phyloP scores from a whole-genome alignment of 1,140 invertebrate genomes.

The Hycleus cichorii region DNA sequence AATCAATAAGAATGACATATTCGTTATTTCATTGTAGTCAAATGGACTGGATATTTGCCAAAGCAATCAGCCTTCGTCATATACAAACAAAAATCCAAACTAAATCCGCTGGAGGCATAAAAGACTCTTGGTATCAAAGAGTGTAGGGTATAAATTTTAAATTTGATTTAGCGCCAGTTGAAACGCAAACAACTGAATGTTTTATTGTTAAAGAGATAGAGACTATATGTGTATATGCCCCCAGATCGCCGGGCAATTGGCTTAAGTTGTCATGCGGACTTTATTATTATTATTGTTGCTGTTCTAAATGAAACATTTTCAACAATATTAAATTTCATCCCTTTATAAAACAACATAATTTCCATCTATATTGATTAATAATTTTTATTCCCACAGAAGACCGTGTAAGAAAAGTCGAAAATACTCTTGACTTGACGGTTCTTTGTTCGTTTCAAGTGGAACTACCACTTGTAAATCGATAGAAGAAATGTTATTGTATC shows the following conservation, averaged over 20 bases:
- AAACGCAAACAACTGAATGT: constrained; percentile 34
- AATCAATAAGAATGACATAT: background rate
- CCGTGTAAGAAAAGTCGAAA: too few relatives aligned
- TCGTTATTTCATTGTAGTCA: constrained; percentile 13
- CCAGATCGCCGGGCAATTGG: constrained; percentile 35
- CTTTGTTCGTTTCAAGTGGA: background rate
- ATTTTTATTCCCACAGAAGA: too few relatives aligned
- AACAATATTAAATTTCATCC: constrained; percentile 9
- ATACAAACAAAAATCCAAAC: constrained; percentile 34
- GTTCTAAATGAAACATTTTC: background rate
- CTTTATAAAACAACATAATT: too few relatives aligned
- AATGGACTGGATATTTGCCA: constrained; percentile 32
- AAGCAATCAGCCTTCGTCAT: constrained; percentile 30
- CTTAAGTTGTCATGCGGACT: constrained; percentile 29
- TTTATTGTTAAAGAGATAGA: constrained; percentile 24
- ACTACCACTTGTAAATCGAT: too few relatives aligned
- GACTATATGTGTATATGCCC: background rate
- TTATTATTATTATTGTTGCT: too few relatives aligned
- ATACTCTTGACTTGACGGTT: constrained; percentile 7
- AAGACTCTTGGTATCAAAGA: constrained; percentile 35
- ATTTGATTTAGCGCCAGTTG: constrained; percentile 34
- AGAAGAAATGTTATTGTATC: background rate
- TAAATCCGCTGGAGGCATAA: constrained; percentile 31
- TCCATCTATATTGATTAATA: too few relatives aligned
- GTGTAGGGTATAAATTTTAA: constrained; percentile 36